A percentile compares a stretch with the other conserved stretches of the same genome.
These are phyloP conservation scores for Crypturellus undulatus DNA, from an alignment of 2,113 vertebrate species.

Conservation along the genomic window DNA sequence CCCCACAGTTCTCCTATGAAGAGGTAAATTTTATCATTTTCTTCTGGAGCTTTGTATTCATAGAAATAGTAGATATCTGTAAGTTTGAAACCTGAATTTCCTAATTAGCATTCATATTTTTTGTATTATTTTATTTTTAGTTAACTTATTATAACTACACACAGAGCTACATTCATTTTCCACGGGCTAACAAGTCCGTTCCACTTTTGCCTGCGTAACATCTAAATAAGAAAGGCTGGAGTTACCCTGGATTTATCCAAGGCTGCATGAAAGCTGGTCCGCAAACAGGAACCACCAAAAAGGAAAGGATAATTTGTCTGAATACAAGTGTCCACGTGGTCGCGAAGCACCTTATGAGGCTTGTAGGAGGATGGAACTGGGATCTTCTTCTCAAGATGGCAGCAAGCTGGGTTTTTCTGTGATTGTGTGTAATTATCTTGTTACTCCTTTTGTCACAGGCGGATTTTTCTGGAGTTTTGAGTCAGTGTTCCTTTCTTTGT, in stretches of 20 bases:
- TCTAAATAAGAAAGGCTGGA: neutral
- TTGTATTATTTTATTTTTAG: neutral
- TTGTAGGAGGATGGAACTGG: rapidly evolving
- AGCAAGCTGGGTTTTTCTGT: rapidly evolving
- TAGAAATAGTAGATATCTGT: neutral
- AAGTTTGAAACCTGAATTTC: neutral
- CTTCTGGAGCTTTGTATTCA: neutral
- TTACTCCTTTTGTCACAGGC: neutral
- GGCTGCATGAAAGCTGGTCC: neutral
- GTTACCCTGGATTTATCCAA: neutral
- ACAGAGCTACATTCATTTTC: neutral
- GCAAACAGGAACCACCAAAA: neutral
- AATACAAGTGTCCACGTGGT: neutral
- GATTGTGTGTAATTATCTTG: neutral
- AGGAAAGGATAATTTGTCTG: neutral
- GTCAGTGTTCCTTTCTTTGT: neutral
- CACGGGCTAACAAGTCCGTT: neutral
- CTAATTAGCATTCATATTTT: neutral
- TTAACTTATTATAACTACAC: neutral
- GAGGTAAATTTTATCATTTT: neutral
- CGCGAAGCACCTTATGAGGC: neutral
- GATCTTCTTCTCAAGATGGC: neutral
- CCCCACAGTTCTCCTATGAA: neutral
- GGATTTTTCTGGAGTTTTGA: neutral
- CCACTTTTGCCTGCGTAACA: neutral